These are phyloP conservation scores for Todiramphus saurophagus DNA, from an alignment of 2,113 vertebrate genomes.

Conservation along the genomic window DNA sequence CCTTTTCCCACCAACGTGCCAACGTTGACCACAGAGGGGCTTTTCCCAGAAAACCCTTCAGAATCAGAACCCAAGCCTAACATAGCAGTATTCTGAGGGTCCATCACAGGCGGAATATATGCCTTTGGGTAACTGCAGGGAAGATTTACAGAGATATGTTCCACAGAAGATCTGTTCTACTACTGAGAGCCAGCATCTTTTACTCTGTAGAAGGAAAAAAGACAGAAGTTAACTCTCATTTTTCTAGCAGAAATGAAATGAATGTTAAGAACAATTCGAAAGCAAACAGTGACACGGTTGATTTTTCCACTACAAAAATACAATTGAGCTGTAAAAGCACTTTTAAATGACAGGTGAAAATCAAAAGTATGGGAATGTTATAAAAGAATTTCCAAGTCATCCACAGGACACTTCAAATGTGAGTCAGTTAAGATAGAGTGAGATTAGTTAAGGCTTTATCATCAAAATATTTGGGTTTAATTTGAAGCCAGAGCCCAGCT, in stretches of 20 bases:
- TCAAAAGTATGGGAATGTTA: background rate
- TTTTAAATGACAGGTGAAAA: background rate
- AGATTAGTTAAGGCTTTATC: background rate
- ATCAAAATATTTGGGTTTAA: background rate
- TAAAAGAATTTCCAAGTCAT: background rate
- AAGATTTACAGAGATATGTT: slow-evolving; percentile 60
- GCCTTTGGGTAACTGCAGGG: slow-evolving; percentile 54
- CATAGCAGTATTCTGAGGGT: slow-evolving; percentile 82
- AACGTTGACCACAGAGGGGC: slow-evolving; percentile 68
- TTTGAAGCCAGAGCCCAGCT: background rate
- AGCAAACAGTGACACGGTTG: background rate
- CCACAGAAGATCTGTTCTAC: slow-evolving; percentile 56
- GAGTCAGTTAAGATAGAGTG: too few species aligned
- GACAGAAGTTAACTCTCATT: background rate
- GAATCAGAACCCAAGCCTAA: slow-evolving; percentile 81
- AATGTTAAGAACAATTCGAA: background rate
- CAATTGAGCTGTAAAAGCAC: background rate
- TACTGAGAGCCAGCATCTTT: slow-evolving; percentile 72
- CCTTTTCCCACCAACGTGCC: slow-evolving; percentile 69
- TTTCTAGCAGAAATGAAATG: background rate
- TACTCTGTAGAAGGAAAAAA: slow-evolving; percentile 61
- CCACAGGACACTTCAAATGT: background rate
- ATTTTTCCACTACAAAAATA: background rate
- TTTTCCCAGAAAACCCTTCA: slow-evolving; percentile 80
- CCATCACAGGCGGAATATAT: slow-evolving; percentile 76